phyloP scores from a whole-genome alignment of 1,140 invertebrate species.

The Pogonomyrmex californicus region DNA sequence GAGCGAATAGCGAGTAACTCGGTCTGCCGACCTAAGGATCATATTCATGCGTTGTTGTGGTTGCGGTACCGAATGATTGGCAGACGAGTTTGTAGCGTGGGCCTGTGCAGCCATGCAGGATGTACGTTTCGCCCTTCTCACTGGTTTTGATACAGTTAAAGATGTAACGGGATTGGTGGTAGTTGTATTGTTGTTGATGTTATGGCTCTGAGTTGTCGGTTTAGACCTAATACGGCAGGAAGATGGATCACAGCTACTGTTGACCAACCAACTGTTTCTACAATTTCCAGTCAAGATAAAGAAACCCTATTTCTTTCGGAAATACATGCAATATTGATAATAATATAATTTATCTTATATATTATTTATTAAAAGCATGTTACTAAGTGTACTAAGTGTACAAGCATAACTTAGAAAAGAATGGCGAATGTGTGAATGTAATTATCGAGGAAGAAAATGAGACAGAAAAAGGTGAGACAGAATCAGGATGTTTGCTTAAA shows the following conservation, averaged over 20 bases:
- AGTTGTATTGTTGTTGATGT: conserved; percentile 75
- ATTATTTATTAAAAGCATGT: conserved; percentile 18
- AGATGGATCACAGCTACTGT: conserved; percentile 80
- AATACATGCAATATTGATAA: conserved; percentile 37
- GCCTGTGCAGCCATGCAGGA: conserved; percentile 76
- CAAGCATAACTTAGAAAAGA: neutral
- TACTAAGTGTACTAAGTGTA: neutral
- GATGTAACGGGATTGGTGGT: conserved; percentile 73
- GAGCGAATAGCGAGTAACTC: conserved; percentile 83
- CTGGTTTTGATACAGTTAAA: conserved; percentile 79
- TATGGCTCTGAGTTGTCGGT: conserved; percentile 78
- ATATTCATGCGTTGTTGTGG: conserved; percentile 82
- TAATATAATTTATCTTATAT: conserved; percentile 31
- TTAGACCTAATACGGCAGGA: conserved; percentile 81
- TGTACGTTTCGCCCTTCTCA: conserved; percentile 81
- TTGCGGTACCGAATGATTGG: conserved; percentile 78
- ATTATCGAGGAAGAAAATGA: conserved; percentile 23
- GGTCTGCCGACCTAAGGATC: conserved; percentile 85
- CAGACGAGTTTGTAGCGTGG: conserved; percentile 78
- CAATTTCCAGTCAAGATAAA: conserved; percentile 72
- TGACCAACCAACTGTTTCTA: conserved; percentile 82
- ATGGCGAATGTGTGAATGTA: conserved; percentile 9
- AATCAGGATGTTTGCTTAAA: too few relatives aligned
- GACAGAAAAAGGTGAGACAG: neutral
- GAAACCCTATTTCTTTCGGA: conserved; percentile 42